Percentiles rank a stretch among this genome's conserved stretches.
phyloP scores from a whole-genome alignment of 2,797 vertebrate genomes.

The Benthosema pterotum region DNA sequence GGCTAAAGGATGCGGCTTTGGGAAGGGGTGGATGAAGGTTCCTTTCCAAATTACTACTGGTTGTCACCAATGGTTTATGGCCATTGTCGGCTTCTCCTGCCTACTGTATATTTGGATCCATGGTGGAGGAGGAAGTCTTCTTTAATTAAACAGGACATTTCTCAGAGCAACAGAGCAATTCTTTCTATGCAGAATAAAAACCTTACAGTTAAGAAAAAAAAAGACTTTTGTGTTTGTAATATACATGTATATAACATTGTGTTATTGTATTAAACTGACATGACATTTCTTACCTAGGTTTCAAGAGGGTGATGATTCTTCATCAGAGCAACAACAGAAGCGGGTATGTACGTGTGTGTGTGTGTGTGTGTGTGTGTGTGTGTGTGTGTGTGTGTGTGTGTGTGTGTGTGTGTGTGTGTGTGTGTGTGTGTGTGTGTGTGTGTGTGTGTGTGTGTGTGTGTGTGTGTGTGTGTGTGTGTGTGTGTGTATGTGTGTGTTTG shows the following conservation, averaged over 20 bases:
- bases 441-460: constrained; percentile 12
- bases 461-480: neutral
- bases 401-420: neutral
- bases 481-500: neutral
- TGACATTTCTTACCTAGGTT: constrained; percentile 23
- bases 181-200: too few relatives aligned
- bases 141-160: neutral
- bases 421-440: constrained; percentile 12
- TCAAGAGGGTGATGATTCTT: constrained; percentile 29
- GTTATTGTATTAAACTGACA: neutral
- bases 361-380: neutral
- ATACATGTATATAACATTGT: neutral
- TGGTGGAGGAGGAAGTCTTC: neutral
- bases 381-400: constrained; percentile 16
- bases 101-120: neutral
- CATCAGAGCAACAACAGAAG: neutral
- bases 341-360: constrained; percentile 16
- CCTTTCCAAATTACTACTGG: neutral
- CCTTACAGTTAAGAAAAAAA: too few relatives aligned
- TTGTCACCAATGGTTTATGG: neutral
- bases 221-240: neutral
- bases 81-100: neutral
- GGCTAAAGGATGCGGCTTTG: neutral
- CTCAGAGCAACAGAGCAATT: neutral
- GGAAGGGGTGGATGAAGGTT: neutral